A percentile compares a stretch with the other conserved stretches of the same genome.
Evolutionary conservation across 2,113 vertebrate genomes (phyloP).

Genomic region (Perognathus longimembris): DNA sequence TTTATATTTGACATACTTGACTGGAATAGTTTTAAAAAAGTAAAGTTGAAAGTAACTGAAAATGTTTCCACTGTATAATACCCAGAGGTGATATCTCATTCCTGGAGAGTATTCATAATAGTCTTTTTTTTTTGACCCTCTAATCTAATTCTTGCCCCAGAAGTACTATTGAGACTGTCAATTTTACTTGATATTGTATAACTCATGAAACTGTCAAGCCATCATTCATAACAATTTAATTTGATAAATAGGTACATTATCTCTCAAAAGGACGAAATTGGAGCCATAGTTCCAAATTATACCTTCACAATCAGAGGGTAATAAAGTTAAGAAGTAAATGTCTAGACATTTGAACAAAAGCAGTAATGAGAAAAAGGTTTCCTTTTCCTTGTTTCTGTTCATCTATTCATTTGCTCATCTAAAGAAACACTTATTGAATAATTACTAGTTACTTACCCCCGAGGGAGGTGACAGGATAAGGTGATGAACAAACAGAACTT

Average conservation of each 20-base stretch:
- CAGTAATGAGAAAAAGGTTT: constrained; percentile 39
- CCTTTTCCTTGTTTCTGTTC: constrained; percentile 23
- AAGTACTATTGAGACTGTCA: neutral
- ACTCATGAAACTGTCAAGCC: constrained; percentile 28
- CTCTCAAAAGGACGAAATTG: constrained; percentile 52
- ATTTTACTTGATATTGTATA: constrained; percentile 8
- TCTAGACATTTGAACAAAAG: constrained; percentile 37
- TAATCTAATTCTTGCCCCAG: constrained; percentile 38
- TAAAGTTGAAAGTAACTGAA: constrained; percentile 44
- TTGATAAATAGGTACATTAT: constrained; percentile 36
- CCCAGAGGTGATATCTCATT: constrained; percentile 16
- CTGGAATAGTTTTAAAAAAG: constrained; percentile 46
- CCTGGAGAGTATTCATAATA: neutral
- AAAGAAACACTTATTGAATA: constrained; percentile 26
- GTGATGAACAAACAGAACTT: constrained; percentile 1
- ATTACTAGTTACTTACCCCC: neutral
- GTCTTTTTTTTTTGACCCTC: constrained; percentile 23
- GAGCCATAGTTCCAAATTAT: neutral
- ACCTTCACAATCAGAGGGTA: constrained; percentile 12
- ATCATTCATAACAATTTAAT: constrained; percentile 49
- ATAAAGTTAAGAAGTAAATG: constrained; percentile 5
- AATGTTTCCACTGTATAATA: neutral
- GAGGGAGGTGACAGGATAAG: neutral
- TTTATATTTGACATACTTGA: constrained; percentile 4
- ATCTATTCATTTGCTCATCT: neutral